These are phyloP conservation scores for Epistrophe eligans DNA, from an alignment of 2,888 invertebrate genomes.

Conservation along the genomic window DNA sequence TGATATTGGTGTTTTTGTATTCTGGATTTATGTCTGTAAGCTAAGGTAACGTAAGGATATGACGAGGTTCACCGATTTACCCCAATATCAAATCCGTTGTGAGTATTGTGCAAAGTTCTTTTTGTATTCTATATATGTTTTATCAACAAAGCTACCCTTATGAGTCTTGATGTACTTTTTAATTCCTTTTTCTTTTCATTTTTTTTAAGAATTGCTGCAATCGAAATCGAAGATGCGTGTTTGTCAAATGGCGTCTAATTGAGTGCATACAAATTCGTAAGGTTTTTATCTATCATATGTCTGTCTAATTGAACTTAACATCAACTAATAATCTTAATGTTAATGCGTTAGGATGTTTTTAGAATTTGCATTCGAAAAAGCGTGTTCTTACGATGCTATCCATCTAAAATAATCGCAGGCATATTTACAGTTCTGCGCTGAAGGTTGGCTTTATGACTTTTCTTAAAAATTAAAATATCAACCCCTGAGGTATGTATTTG, in stretches of 20 bases:
- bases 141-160: slow-evolving; percentile 57
- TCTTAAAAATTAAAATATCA: neutral
- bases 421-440: neutral
- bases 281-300: neutral
- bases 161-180: slow-evolving; percentile 48
- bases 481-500: neutral
- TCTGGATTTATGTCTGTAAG: slow-evolving; percentile 13
- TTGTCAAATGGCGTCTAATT: slow-evolving; percentile 20
- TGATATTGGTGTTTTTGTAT: slow-evolving; percentile 3
- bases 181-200: slow-evolving; percentile 1
- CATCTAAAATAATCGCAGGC: neutral
- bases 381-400: neutral
- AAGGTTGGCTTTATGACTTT: slow-evolving; percentile 29
- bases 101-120: slow-evolving; percentile 38
- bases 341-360: neutral
- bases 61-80: slow-evolving; percentile 6
- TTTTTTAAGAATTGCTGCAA: neutral
- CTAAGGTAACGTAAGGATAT: slow-evolving; percentile 25
- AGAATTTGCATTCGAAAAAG: neutral
- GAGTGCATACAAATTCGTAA: slow-evolving; percentile 1
- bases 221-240: neutral
- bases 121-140: neutral
- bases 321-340: neutral
- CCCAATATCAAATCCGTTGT: slow-evolving; percentile 33
- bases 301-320: slow-evolving; percentile 6